Evolutionary conservation across 2,888 invertebrate genomes (phyloP), one percentile per base, ranked within the genome.

Genomic region (Steinernema carpocapsae): DNA sequence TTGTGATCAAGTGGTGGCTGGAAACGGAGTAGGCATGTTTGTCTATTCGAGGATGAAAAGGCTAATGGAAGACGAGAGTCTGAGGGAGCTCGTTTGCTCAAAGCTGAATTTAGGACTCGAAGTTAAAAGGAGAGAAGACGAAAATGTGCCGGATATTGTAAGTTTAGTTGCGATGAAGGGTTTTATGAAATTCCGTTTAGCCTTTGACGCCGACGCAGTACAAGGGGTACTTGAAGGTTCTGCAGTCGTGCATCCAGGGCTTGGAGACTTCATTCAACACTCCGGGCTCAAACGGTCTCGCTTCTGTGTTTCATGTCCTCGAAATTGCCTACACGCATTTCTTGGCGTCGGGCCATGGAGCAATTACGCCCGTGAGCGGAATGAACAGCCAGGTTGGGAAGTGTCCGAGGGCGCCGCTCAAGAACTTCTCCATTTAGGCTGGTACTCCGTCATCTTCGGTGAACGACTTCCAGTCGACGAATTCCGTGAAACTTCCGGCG

Each of bases 301-400:
- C 91, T 0, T 95, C 96, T 2, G 95, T 96, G 0, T 97, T 95
- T 89, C 95, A 96, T 89, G 91, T 97, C 80, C 92, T 97, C 85
- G 99, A 99, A 91, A 95, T 99, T 87, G 94, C 95, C 1, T 97
- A 99, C 88, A 99, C 99, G 0, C 97, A 99, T 89, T 99, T 93
- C 88, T 96, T 95, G 87, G 78, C 80, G 7, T 79, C 77, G 46
- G 82, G 84, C 29, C 79, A 80, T 22, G 78, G 73, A n/a, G 73
- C 75, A 1, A 64, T 76, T 26, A 79, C 81, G n/a, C 82, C 81
- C 2, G 56, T 73, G 7, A 77, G 78, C 29, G 76, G 76, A 0
- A 59, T 77, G 19, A 75, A 46, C 10, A 79, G 81, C 74, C 48
- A 78, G 75, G 84, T 84, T 43, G 14, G 78, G 0, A 46, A 37